Evolutionary conservation across 1,140 invertebrate species (phyloP).

Genomic region (Leptinotarsa lineolata): DNA sequence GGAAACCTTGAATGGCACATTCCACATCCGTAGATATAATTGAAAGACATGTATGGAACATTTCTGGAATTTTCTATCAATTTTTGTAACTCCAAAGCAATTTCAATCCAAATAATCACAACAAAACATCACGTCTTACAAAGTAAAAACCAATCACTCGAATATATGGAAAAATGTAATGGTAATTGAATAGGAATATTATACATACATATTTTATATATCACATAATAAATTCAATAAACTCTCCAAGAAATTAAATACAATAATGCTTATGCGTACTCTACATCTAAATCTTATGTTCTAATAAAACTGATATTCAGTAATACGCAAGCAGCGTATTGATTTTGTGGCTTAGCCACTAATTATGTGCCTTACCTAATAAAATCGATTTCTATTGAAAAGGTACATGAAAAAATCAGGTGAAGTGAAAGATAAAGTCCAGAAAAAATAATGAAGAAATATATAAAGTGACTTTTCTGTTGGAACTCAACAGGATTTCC

Average conservation of each 20-base stretch:
- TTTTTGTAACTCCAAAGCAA: not conserved
- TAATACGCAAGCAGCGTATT: not conserved
- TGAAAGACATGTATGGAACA: no score
- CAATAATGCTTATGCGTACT: conserved; percentile 9
- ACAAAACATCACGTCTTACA: not conserved
- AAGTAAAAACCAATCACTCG: not conserved
- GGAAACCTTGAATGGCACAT: not conserved
- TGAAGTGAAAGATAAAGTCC: not conserved
- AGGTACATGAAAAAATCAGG: not conserved
- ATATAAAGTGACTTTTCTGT: not conserved
- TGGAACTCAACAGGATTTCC: not conserved
- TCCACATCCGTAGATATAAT: not conserved
- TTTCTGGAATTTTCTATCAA: not conserved
- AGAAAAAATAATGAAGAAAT: not conserved
- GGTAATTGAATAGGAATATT: conserved; percentile 22
- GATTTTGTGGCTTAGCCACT: conserved; percentile 1
- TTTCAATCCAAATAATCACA: not conserved
- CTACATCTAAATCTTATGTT: not conserved
- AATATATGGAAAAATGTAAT: not conserved
- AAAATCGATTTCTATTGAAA: not conserved
- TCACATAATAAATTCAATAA: conserved; percentile 19
- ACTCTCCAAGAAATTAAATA: conserved; percentile 22
- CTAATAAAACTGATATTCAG: conserved; percentile 18
- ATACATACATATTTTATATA: conserved; percentile 2
- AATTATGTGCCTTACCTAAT: not conserved